Conservation (phyloP, 1,140 invertebrate species). For the Pseudomyrmex flavicornis region DNA sequence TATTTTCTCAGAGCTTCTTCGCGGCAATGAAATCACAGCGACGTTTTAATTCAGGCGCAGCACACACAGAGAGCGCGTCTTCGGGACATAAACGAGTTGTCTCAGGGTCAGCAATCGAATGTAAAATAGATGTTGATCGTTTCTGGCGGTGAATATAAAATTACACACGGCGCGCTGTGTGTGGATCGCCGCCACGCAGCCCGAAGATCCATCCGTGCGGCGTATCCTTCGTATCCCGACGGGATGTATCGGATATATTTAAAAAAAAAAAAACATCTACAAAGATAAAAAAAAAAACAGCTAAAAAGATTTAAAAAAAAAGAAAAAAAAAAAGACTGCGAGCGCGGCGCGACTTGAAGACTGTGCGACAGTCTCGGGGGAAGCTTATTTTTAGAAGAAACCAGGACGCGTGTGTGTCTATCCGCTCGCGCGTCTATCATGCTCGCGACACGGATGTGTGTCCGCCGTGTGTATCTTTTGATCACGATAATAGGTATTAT, state of each 20-base stretch:
- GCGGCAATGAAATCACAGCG: not conserved
- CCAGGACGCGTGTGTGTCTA: conserved; percentile 16
- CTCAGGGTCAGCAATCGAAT: conserved; percentile 30
- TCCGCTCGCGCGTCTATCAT: not conserved
- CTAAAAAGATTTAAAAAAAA: no score
- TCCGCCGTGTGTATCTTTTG: no score
- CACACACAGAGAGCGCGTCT: not conserved
- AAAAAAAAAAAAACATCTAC: no score
- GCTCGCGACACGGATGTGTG: not conserved
- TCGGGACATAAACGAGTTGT: not conserved
- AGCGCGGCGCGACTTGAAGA: conserved; percentile 53
- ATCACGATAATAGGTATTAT: no score
- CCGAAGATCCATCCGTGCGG: not conserved
- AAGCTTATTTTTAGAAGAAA: conserved; percentile 63
- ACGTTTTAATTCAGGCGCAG: not conserved
- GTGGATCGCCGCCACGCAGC: no score
- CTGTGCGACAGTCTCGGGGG: conserved; percentile 24
- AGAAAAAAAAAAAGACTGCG: not conserved
- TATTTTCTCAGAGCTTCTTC: not conserved
- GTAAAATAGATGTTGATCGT: conserved; percentile 14
- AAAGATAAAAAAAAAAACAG: no score
- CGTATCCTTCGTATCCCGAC: no score
- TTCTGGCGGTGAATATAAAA: not conserved
- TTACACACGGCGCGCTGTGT: not conserved
- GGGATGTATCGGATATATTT: no score